Conservation (phyloP, 2,113 vertebrate genomes). For the Prochilodus magdalenae region DNA sequence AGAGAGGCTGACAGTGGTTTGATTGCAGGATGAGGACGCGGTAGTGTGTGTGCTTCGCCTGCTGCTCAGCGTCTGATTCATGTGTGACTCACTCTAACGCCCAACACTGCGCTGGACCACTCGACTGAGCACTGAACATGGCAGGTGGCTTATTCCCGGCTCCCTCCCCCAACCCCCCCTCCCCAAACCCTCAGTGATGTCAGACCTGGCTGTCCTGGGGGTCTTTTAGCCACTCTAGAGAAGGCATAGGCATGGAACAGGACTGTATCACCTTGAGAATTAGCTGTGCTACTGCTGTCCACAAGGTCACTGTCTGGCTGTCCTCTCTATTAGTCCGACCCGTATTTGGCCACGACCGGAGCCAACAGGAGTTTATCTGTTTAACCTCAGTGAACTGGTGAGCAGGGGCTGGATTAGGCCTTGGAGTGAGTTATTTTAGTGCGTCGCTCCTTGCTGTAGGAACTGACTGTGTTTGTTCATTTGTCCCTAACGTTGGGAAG, state of each 20-base stretch:
- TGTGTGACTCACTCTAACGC: slow-evolving; percentile 46
- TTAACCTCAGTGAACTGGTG: background rate
- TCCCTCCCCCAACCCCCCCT: background rate
- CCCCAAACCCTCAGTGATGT: slow-evolving; percentile 31
- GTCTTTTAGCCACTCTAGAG: slow-evolving; percentile 2
- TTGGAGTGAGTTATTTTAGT: background rate
- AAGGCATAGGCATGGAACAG: background rate
- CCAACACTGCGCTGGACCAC: slow-evolving; percentile 39
- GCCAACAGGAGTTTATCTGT: background rate
- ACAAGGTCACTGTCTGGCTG: background rate
- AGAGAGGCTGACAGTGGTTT: slow-evolving; percentile 32
- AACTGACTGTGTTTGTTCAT: background rate
- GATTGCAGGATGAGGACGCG: slow-evolving; percentile 31
- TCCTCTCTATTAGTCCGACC: background rate
- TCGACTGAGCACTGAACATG: slow-evolving; percentile 38
- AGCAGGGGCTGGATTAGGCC: background rate
- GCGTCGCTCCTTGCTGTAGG: background rate
- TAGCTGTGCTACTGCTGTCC: slow-evolving; percentile 7
- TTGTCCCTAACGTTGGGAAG: background rate
- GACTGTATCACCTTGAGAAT: slow-evolving; percentile 26
- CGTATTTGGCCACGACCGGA: background rate
- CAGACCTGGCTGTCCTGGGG: slow-evolving; percentile 28
- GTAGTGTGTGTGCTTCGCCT: slow-evolving; percentile 38
- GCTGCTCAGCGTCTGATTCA: slow-evolving; percentile 50
- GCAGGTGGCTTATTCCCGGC: slow-evolving; percentile 42